Conservation (phyloP, 1,140 invertebrate species). For the Hylaeus anthracinus region DNA sequence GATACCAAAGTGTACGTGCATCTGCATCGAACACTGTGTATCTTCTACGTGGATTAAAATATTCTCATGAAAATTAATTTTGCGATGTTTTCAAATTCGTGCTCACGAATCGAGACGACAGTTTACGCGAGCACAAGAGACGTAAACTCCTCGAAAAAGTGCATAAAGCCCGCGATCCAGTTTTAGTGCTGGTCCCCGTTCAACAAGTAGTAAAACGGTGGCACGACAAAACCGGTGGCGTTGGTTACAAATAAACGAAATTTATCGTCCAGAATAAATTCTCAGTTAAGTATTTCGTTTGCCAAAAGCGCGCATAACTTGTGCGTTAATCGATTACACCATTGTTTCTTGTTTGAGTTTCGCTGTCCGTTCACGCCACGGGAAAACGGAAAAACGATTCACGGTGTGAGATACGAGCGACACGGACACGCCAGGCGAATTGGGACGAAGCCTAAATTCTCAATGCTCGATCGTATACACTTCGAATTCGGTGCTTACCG, state of each 20-base stretch:
- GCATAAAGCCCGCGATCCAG: not conserved
- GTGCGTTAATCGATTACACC: not conserved
- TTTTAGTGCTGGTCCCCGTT: not conserved
- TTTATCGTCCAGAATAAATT: constrained; percentile 6
- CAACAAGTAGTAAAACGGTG: constrained; percentile 36
- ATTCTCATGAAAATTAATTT: not conserved
- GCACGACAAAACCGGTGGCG: not conserved
- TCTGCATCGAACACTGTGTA: too few species aligned
- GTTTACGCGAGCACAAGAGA: too few species aligned
- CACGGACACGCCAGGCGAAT: not conserved
- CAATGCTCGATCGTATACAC: not conserved
- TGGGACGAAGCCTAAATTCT: not conserved
- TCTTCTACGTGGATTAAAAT: too few species aligned
- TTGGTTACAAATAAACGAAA: not conserved
- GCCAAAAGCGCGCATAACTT: not conserved
- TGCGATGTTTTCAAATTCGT: not conserved
- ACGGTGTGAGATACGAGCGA: not conserved
- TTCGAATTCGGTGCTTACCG: too few species aligned
- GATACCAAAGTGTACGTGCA: too few species aligned
- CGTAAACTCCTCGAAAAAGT: not conserved
- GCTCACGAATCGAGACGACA: not conserved
- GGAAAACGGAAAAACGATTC: not conserved
- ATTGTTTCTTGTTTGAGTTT: not conserved
- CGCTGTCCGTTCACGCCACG: not conserved
- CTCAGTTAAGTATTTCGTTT: not conserved